A percentile compares a stretch with the other conserved stretches of the same genome.
Evolutionary conservation across 2,797 vertebrate species (phyloP).

Genomic region (Buceros bicornis): DNA sequence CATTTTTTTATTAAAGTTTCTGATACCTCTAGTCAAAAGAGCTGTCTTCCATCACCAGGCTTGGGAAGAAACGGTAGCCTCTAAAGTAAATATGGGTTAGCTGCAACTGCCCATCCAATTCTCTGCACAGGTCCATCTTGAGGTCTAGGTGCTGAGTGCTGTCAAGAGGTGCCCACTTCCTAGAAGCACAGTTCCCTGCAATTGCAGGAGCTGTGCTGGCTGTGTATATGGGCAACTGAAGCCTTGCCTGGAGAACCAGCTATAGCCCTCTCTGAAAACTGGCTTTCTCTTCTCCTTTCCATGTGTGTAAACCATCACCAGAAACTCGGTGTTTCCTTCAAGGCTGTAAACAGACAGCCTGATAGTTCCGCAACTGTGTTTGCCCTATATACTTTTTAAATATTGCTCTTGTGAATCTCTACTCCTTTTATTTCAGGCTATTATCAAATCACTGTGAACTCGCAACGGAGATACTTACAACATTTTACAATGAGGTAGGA

Average conservation of each 20-base stretch:
- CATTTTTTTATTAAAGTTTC: neutral
- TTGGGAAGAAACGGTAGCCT: neutral
- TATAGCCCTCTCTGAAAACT: neutral
- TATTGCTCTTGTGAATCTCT: rapidly evolving
- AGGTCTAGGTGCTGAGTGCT: neutral
- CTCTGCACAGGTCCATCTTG: neutral
- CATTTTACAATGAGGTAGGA: neutral
- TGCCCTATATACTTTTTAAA: neutral
- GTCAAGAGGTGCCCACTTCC: neutral
- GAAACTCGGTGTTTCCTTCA: neutral
- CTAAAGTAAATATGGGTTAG: neutral
- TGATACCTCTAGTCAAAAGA: neutral
- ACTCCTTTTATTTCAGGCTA: neutral
- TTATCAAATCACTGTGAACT: neutral
- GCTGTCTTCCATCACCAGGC: neutral
- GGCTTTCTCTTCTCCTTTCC: neutral
- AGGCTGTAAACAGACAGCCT: neutral
- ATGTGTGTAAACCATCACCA: neutral
- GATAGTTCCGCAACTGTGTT: neutral
- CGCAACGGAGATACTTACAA: rapidly evolving
- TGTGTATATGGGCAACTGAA: neutral
- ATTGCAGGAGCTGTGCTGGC: neutral
- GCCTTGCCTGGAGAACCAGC: neutral
- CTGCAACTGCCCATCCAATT: neutral
- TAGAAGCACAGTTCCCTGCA: neutral